phyloP scores from a whole-genome alignment of 1,140 invertebrate genomes.

The Pogonognathellus flavescens region DNA sequence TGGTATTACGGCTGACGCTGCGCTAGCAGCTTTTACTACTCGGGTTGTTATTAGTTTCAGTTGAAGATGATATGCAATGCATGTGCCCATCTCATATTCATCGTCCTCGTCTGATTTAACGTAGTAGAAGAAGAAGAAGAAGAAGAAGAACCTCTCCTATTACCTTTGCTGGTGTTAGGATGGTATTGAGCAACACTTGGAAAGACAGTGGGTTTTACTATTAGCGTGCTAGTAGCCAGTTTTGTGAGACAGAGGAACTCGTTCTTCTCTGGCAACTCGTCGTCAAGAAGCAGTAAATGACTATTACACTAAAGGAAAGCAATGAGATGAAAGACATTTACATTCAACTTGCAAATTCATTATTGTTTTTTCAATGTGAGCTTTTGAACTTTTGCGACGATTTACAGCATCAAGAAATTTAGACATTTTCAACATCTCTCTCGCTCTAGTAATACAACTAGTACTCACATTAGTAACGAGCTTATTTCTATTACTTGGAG shows the following conservation, averaged over 20 bases:
- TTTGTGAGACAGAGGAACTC: constrained; percentile 31
- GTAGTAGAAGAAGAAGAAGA: background rate
- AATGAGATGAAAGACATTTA: constrained; percentile 57
- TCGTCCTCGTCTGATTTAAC: background rate
- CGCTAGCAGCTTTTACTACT: background rate
- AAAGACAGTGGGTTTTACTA: constrained; percentile 3
- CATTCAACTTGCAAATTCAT: constrained; percentile 60
- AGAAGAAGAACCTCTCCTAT: background rate
- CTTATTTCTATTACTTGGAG: background rate
- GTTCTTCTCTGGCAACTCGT: constrained; percentile 31
- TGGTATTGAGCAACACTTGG: background rate
- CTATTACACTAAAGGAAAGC: constrained; percentile 21
- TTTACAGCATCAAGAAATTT: constrained; percentile 57
- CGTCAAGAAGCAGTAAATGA: constrained; percentile 45
- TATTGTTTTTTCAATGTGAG: constrained; percentile 55
- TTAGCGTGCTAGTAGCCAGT: constrained; percentile 47
- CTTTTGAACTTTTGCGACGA: constrained; percentile 60
- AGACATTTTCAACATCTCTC: constrained; percentile 57
- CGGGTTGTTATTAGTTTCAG: too few relatives aligned
- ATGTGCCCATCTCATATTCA: background rate
- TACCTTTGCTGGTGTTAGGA: background rate
- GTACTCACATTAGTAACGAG: constrained; percentile 7
- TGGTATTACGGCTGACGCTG: background rate
- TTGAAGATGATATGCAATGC: too few relatives aligned
- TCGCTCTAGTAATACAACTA: background rate